A percentile compares a stretch with the other conserved stretches of the same genome.
These are phyloP conservation scores for Plebejus anna DNA, from an alignment of 2,888 invertebrate genomes.

Conservation along the genomic window DNA sequence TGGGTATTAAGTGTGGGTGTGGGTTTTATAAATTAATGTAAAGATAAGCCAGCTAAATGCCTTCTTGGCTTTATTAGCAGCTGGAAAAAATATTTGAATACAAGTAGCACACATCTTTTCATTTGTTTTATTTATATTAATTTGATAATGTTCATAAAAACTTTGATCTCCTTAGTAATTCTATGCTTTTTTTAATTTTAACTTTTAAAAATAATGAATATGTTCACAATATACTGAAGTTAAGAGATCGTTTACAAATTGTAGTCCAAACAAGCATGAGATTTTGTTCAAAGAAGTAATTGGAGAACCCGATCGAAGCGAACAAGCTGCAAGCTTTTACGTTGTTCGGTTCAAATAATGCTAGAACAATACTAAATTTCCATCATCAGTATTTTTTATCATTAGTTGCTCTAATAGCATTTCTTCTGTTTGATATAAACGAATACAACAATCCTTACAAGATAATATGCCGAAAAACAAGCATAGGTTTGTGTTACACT, in stretches of 20 bases:
- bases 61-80: too few species aligned
- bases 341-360: conserved; percentile 2
- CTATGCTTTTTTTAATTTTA: not conserved
- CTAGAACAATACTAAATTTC: not conserved
- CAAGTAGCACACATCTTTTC: too few species aligned
- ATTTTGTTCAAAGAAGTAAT: not conserved
- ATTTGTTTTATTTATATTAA: too few species aligned
- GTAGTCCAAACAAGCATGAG: not conserved
- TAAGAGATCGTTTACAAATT: not conserved
- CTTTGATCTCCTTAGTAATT: not conserved
- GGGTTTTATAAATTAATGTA: too few species aligned
- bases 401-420: not conserved
- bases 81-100: too few species aligned
- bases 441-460: too few species aligned
- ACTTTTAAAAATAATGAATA: not conserved
- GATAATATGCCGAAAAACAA: too few species aligned
- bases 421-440: too few species aligned
- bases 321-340: not conserved
- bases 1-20: too few species aligned
- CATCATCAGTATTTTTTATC: not conserved
- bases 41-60: too few species aligned
- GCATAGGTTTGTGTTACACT: too few species aligned
- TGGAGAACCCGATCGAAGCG: not conserved
- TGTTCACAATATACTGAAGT: not conserved
- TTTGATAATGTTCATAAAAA: not conserved